phyloP scores from a whole-genome alignment of 2,113 vertebrate species.

The Hippoglossus stenolepis region DNA sequence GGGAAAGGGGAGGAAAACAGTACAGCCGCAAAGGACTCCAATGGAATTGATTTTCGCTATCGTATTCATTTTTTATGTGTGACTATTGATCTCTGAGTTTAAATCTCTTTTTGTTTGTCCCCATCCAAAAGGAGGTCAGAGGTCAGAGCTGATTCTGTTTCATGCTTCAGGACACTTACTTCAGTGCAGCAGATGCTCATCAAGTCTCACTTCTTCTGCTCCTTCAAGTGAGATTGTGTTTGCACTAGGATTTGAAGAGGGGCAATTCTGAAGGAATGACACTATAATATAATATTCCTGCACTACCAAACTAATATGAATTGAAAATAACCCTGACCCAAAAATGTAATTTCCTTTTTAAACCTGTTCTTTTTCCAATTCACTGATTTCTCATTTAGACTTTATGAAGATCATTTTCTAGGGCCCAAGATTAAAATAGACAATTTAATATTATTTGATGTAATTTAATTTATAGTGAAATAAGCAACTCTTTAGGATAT shows the following conservation, averaged over 20 bases:
- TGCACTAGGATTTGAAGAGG: not conserved
- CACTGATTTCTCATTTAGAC: too few species aligned
- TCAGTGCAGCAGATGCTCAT: not conserved
- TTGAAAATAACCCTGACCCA: too few species aligned
- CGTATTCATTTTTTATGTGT: not conserved
- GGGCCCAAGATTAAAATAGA: too few species aligned
- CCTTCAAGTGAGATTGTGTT: not conserved
- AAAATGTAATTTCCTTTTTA: too few species aligned
- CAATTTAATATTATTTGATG: too few species aligned
- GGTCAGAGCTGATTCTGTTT: constrained; percentile 27
- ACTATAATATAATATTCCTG: too few species aligned
- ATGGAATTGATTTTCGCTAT: not conserved
- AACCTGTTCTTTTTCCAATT: too few species aligned
- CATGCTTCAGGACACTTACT: not conserved
- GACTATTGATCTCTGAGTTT: constrained; percentile 6
- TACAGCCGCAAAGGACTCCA: not conserved
- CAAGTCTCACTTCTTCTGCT: not conserved
- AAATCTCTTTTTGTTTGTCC: constrained; percentile 3
- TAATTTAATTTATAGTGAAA: too few species aligned
- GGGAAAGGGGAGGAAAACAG: not conserved
- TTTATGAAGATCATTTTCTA: too few species aligned
- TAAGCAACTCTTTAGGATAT: too few species aligned
- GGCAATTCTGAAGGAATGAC: not conserved
- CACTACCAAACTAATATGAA: too few species aligned
- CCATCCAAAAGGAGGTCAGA: constrained; percentile 6